A percentile compares a stretch with the other conserved stretches of the same genome.
These are phyloP conservation scores for Solea senegalensis DNA, from an alignment of 2,113 vertebrate genomes.

Conservation along the genomic window DNA sequence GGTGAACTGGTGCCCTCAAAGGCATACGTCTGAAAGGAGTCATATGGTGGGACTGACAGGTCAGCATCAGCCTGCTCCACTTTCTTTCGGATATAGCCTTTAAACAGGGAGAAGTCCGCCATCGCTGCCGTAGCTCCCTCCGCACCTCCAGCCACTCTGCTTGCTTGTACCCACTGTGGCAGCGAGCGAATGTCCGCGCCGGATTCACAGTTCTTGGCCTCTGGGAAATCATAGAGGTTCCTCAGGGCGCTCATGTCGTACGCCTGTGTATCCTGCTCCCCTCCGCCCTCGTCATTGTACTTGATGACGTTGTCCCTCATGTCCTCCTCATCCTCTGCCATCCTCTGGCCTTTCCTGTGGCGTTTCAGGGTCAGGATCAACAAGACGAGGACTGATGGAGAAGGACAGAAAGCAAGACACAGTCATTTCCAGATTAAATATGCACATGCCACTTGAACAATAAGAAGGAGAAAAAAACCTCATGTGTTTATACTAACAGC, in stretches of 20 bases:
- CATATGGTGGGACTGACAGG: constrained; percentile 94
- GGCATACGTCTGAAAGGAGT: constrained; percentile 99
- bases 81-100: constrained; percentile 95
- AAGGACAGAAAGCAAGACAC: constrained; percentile 20
- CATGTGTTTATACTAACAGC: neutral
- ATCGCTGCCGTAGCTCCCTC: constrained; percentile 73
- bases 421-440: constrained; percentile 3
- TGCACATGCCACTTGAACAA: neutral
- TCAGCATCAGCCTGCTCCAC: constrained; percentile 96
- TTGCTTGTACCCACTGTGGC: constrained; percentile 87
- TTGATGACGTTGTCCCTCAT: constrained; percentile 99
- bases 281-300: constrained; percentile 98
- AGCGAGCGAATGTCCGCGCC: constrained; percentile 86
- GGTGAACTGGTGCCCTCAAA: constrained; percentile 94
- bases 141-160: constrained; percentile 38
- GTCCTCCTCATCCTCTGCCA: constrained; percentile 95
- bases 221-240: constrained; percentile 96
- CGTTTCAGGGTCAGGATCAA: constrained; percentile 95
- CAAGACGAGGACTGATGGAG: constrained; percentile 88
- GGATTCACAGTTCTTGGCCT: constrained; percentile 86
- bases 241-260: constrained; percentile 98
- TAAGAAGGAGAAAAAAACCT: neutral
- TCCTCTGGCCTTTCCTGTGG: constrained; percentile 93
- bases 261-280: constrained; percentile 98
- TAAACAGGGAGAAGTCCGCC: constrained; percentile 94